Percentiles rank a stretch among this genome's conserved stretches.
Conservation (phyloP, 2,888 invertebrate species). For the Drosophila greeni region DNA sequence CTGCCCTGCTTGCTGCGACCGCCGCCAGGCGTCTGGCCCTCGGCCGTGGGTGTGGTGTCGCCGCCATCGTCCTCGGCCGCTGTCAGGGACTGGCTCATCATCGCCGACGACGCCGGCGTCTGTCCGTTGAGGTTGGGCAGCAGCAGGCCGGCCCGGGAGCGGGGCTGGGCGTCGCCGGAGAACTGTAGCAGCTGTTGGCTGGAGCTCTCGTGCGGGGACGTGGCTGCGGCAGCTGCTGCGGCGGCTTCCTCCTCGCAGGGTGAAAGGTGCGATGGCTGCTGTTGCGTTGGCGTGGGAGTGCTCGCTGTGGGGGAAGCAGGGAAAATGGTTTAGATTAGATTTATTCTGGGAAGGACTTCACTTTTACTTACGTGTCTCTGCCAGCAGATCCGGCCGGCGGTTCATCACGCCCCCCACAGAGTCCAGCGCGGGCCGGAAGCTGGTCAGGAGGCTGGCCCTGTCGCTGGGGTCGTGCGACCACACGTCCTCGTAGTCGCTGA, state of each 20-base stretch:
- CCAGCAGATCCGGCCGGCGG: constrained; percentile 81
- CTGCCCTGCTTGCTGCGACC: constrained; percentile 85
- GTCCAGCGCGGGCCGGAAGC: constrained; percentile 75
- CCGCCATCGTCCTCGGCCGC: constrained; percentile 71
- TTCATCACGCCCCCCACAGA: constrained; percentile 62
- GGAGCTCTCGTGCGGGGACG: constrained; percentile 39
- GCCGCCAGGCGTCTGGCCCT: constrained; percentile 56
- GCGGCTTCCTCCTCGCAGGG: constrained; percentile 73
- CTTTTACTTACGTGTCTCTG: constrained; percentile 80
- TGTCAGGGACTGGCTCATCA: constrained; percentile 67
- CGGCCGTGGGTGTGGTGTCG: constrained; percentile 75
- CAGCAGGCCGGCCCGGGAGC: constrained; percentile 10
- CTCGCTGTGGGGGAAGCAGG: constrained; percentile 77
- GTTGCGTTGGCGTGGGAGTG: constrained; percentile 80
- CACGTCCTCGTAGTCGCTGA: constrained; percentile 96
- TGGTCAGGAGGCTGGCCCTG: constrained; percentile 80
- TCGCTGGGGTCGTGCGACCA: constrained; percentile 86
- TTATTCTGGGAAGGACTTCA: rapidly evolving
- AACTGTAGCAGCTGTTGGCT: constrained; percentile 73
- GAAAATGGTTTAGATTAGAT: neutral
- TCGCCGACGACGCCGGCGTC: constrained; percentile 2
- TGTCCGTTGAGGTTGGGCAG: constrained; percentile 14
- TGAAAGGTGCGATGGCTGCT: constrained; percentile 79
- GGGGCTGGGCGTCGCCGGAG: constrained; percentile 69
- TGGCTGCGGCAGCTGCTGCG: constrained; percentile 36